Percentiles rank a stretch among this genome's conserved stretches.
phyloP scores from a whole-genome alignment of 2,113 vertebrate genomes.

The Anser cygnoides region DNA sequence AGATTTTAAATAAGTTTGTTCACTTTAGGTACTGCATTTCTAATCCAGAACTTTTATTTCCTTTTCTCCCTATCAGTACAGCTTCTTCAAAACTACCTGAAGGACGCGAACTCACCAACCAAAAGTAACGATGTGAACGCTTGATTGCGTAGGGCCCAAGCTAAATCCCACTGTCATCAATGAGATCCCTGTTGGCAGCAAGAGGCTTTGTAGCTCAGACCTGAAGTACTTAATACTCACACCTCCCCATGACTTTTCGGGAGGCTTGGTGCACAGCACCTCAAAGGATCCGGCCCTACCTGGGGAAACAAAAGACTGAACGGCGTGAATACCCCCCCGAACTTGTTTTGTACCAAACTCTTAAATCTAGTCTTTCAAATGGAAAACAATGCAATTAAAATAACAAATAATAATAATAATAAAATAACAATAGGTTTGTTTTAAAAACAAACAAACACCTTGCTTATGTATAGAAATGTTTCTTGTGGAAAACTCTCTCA shows the following conservation, averaged over 20 bases:
- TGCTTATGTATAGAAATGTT: slow-evolving; percentile 74
- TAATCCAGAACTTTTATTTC: slow-evolving; percentile 31
- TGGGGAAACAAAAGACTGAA: slow-evolving; percentile 67
- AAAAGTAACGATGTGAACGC: neutral
- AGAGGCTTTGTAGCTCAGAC: neutral
- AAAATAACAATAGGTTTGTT: slow-evolving; percentile 71
- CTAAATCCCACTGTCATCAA: neutral
- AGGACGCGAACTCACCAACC: slow-evolving; percentile 39
- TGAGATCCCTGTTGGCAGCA: neutral
- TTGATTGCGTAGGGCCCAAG: neutral
- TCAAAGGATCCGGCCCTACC: slow-evolving; percentile 38
- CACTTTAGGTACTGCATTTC: slow-evolving; percentile 36
- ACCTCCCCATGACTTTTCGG: neutral
- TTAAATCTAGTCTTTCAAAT: slow-evolving; percentile 69
- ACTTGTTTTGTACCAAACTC: slow-evolving; percentile 79
- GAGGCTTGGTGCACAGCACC: slow-evolving; percentile 62
- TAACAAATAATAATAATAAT: slow-evolving; percentile 72
- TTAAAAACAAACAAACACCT: slow-evolving; percentile 69
- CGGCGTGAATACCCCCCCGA: neutral
- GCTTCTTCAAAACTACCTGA: slow-evolving; percentile 60
- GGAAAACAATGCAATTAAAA: slow-evolving; percentile 69
- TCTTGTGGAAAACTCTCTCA: slow-evolving; percentile 77
- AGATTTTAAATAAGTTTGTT: slow-evolving; percentile 19
- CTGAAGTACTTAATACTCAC: neutral
- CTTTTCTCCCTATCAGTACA: slow-evolving; percentile 47